phyloP scores from a whole-genome alignment of 2,888 invertebrate species.

The Dendrolimus houi region DNA sequence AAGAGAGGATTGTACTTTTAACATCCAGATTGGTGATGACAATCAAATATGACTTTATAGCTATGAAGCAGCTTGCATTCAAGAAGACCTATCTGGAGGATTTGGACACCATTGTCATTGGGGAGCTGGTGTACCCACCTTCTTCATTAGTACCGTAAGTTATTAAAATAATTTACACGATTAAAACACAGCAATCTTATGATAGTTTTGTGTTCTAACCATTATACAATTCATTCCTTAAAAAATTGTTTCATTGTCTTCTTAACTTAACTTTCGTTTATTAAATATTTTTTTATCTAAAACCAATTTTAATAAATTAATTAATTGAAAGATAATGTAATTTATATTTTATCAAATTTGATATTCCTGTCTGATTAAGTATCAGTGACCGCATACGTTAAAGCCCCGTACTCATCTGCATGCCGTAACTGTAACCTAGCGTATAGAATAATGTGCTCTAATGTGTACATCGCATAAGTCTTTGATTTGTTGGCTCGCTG shows the following conservation, averaged over 20 bases:
- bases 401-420: no score
- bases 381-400: no score
- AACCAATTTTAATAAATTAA: no score
- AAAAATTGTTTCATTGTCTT: no score
- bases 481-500: no score
- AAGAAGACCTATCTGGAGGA: conserved; percentile 81
- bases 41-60: conserved; percentile 91
- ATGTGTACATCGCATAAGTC: no score
- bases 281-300: not conserved
- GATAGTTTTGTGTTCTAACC: no score
- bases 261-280: not conserved
- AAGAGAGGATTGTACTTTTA: conserved; percentile 85
- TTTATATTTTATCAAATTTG: not conserved
- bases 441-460: no score
- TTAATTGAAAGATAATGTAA: not conserved
- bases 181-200: no score
- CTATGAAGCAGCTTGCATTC: conserved; percentile 82
- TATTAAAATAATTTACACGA: conserved; percentile 6
- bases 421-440: no score
- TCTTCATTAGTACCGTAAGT: conserved; percentile 91
- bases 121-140: conserved; percentile 88
- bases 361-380: not conserved
- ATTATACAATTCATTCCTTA: no score
- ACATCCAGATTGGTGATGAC: conserved; percentile 84
- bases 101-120: conserved; percentile 83